Evolutionary conservation across 2,797 vertebrate species (phyloP).

Genomic region (Nannoperca australis): DNA sequence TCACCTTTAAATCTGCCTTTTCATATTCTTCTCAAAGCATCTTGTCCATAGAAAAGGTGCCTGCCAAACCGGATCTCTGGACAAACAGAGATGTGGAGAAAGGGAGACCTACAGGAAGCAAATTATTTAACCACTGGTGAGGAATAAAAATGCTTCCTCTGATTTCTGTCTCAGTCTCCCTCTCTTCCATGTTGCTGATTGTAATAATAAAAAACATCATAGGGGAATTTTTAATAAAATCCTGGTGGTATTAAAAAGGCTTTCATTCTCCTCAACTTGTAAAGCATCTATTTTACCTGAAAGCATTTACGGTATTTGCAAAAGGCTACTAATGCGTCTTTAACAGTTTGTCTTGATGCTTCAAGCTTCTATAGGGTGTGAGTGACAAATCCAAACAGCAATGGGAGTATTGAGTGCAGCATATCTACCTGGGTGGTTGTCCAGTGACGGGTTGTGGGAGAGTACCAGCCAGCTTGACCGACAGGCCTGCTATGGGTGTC

Average conservation of each 20-base stretch:
- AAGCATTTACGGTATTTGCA: slow-evolving; percentile 25
- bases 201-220: slow-evolving; percentile 3
- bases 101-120: slow-evolving; percentile 91
- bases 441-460: slow-evolving; percentile 55
- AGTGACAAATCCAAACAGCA: slow-evolving; percentile 64
- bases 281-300: slow-evolving; percentile 34
- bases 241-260: slow-evolving; percentile 5
- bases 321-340: slow-evolving; percentile 38
- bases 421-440: slow-evolving; percentile 74
- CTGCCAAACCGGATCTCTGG: slow-evolving; percentile 96
- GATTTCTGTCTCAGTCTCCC: slow-evolving; percentile 85
- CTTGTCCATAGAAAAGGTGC: slow-evolving; percentile 97
- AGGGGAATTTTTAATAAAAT: not conserved
- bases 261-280: not conserved
- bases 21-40: slow-evolving; percentile 99
- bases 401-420: slow-evolving; percentile 28
- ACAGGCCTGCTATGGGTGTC: slow-evolving; percentile 70
- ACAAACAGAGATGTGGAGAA: slow-evolving; percentile 89
- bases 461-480: slow-evolving; percentile 60
- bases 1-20: slow-evolving; percentile 99
- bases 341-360: slow-evolving; percentile 37
- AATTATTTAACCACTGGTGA: slow-evolving; percentile 92
- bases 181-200: slow-evolving; percentile 7
- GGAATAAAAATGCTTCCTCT: slow-evolving; percentile 82
- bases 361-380: slow-evolving; percentile 45